phyloP scores from a whole-genome alignment of 92 coral and sea anemone species.

The Actinostola sp. region DNA sequence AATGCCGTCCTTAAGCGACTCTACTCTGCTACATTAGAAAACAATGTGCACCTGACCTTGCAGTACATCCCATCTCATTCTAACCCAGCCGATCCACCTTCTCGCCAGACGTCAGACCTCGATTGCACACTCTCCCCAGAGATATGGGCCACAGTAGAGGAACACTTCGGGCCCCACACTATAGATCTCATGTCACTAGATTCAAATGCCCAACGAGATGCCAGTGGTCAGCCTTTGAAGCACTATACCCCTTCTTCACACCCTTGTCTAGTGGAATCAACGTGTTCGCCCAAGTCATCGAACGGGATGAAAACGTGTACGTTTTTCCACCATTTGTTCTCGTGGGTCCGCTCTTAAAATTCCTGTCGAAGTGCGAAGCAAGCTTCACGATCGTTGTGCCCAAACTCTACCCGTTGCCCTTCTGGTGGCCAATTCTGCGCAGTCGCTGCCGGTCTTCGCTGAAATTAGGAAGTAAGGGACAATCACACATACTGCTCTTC shows the following conservation, averaged over 20 bases:
- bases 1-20: constrained; percentile 1
- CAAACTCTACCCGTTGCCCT: constrained; percentile 35
- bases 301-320: constrained; percentile 3
- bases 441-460: constrained; percentile 6
- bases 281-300: constrained; percentile 21
- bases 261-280: constrained; percentile 36
- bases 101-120: too few relatives aligned
- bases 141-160: too few relatives aligned
- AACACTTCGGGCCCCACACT: too few relatives aligned
- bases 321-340: too few relatives aligned
- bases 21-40: not conserved
- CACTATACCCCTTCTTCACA: constrained; percentile 34
- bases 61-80: constrained; percentile 1
- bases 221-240: constrained; percentile 26
- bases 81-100: constrained; percentile 16
- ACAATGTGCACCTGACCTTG: not conserved
- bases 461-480: constrained; percentile 25
- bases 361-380: not conserved
- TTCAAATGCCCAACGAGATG: constrained; percentile 33
- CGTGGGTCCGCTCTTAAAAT: too few relatives aligned
- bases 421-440: constrained; percentile 32
- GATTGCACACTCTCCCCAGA: too few relatives aligned
- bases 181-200: too few relatives aligned
- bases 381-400: constrained; percentile 42
- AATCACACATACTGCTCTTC: constrained; percentile 7